Evolutionary conservation across 2,113 vertebrate genomes (phyloP).

Genomic region (Rattus norvegicus): GRCr8 NC_086022.1:29497501-29498000

Average conservation of each 20-base stretch:
- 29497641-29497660: neutral
- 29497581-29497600: neutral
- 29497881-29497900: neutral
- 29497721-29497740: neutral
- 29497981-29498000: neutral
- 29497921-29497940: conserved; percentile 34
- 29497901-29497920: neutral
- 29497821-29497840: neutral
- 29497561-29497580: neutral
- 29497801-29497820: neutral
- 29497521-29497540: neutral
- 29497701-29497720: too few relatives aligned
- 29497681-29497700: neutral
- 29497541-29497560: neutral
- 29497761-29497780: neutral
- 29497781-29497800: neutral
- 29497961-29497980: conserved; percentile 9
- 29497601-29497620: neutral
- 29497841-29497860: conserved; percentile 37
- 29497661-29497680: neutral
- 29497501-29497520: neutral
- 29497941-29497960: conserved; percentile 35
- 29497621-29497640: neutral
- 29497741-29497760: neutral
- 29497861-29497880: neutral